Percentiles rank a stretch among this genome's conserved stretches.
Evolutionary conservation across 2,888 invertebrate species (phyloP).

Genomic region (Volucella inflata): DNA sequence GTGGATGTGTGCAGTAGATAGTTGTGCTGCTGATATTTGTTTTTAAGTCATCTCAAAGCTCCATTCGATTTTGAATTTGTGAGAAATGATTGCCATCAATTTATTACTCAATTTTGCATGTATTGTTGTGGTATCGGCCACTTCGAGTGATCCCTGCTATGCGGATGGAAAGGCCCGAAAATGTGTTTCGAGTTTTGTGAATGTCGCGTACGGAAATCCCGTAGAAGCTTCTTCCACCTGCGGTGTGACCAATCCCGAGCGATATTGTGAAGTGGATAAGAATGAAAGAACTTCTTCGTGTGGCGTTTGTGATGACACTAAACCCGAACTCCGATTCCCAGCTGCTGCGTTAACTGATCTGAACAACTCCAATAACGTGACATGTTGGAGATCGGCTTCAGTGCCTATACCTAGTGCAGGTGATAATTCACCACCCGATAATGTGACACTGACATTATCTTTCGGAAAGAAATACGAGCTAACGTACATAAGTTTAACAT

Average conservation of each 20-base stretch:
- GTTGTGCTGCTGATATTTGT: constrained; percentile 53
- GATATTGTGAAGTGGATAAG: constrained; percentile 88
- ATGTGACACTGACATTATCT: constrained; percentile 96
- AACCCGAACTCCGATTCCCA: constrained; percentile 90
- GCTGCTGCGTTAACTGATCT: constrained; percentile 95
- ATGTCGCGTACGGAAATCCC: constrained; percentile 97
- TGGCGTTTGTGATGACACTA: constrained; percentile 93
- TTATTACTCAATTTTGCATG: constrained; percentile 48
- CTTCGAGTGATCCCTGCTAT: constrained; percentile 93
- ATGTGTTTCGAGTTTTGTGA: constrained; percentile 99
- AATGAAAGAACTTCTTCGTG: constrained; percentile 84
- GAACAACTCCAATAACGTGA: constrained; percentile 98
- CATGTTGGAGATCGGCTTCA: constrained; percentile 98
- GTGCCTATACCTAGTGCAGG: constrained; percentile 88
- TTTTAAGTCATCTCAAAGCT: constrained; percentile 9
- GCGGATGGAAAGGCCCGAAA: constrained; percentile 93
- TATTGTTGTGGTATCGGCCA: constrained; percentile 84
- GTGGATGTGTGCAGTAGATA: constrained; percentile 53
- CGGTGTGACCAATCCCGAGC: constrained; percentile 90
- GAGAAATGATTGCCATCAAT: constrained; percentile 35
- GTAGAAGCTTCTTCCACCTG: constrained; percentile 96
- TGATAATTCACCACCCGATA: constrained; percentile 92
- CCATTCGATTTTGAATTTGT: constrained; percentile 3
- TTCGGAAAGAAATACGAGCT: constrained; percentile 98
- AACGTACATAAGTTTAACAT: constrained; percentile 98